Evolutionary conservation across 2,888 invertebrate genomes (phyloP).

Genomic region (Oscheius sp.): DNA sequence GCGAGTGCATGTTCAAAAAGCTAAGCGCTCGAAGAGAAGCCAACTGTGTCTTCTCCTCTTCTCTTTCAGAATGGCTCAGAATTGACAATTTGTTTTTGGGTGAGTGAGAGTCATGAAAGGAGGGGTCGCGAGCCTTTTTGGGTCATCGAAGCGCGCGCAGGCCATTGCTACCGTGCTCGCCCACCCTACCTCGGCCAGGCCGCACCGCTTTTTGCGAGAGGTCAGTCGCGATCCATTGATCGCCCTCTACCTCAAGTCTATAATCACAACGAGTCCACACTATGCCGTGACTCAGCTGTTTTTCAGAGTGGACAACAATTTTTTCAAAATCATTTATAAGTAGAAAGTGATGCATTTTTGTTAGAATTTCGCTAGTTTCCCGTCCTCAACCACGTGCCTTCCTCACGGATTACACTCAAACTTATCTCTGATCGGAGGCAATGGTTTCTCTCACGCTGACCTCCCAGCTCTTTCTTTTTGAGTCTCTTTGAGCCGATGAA

Average conservation of each 20-base stretch:
- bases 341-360: not conserved
- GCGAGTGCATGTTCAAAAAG: not conserved
- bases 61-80: not conserved
- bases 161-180: constrained; percentile 20
- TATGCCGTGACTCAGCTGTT: not conserved
- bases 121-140: constrained; percentile 23
- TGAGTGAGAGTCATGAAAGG: constrained; percentile 1
- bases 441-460: not conserved
- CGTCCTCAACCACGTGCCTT: constrained; percentile 3
- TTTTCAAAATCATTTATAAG: not conserved
- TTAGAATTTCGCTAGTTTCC: not conserved
- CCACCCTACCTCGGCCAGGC: constrained; percentile 12
- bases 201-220: constrained; percentile 20
- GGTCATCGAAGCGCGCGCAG: constrained; percentile 19
- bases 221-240: constrained; percentile 30
- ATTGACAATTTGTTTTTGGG: not conserved
- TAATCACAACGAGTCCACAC: constrained; percentile 12
- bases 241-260: constrained; percentile 29
- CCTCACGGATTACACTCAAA: constrained; percentile 20
- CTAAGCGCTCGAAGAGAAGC: too few relatives aligned
- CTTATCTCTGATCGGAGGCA: not conserved
- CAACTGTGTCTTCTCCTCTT: too few relatives aligned
- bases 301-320: not conserved
- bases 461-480: too few relatives aligned
- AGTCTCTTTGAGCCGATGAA: too few relatives aligned